Conservation (phyloP, 2,797 vertebrate species). For the Mycteria americana region DNA sequence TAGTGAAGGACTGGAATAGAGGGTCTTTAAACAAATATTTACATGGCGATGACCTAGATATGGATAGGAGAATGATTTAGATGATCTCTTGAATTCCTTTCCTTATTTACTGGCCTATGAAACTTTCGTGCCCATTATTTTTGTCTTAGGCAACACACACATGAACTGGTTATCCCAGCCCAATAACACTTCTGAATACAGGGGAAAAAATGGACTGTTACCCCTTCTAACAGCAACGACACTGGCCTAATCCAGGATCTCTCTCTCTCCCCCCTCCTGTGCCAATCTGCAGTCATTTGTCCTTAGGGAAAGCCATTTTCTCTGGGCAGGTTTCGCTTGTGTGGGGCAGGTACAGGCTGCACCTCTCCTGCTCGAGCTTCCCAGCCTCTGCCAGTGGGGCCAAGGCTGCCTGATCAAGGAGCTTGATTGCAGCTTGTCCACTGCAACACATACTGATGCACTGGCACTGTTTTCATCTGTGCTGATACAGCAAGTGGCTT, state of each 20-base stretch:
- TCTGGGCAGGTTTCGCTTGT: not conserved
- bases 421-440: not conserved
- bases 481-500: not conserved
- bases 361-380: not conserved
- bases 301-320: not conserved
- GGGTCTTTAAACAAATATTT: not conserved
- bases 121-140: not conserved
- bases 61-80: not conserved
- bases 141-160: not conserved
- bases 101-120: not conserved
- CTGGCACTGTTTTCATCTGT: not conserved
- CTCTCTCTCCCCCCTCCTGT: not conserved
- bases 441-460: fast-evolving
- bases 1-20: not conserved
- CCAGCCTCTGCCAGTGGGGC: too few species aligned
- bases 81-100: not conserved
- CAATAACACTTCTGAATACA: not conserved
- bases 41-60: not conserved
- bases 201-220: fast-evolving
- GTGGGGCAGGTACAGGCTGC: not conserved
- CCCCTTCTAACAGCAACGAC: not conserved
- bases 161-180: not conserved
- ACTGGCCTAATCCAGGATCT: not conserved
- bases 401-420: fast-evolving
- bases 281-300: not conserved